These are phyloP conservation scores for Arvicanthis niloticus DNA, from an alignment of 2,113 vertebrate species.

Conservation along the genomic window DNA sequence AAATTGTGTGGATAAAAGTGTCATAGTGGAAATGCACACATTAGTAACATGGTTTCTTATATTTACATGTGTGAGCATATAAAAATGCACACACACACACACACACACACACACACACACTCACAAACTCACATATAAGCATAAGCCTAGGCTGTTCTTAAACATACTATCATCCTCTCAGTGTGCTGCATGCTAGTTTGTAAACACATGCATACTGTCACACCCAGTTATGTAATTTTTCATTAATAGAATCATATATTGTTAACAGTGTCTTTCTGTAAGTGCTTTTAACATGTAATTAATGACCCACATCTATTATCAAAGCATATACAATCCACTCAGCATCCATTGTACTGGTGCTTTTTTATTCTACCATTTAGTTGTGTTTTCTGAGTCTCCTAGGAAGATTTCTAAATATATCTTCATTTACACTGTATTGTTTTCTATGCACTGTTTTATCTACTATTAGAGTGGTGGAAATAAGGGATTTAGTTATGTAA, in stretches of 20 bases:
- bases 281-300: background rate
- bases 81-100: too few relatives aligned
- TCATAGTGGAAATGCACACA: background rate
- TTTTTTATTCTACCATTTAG: background rate
- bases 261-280: background rate
- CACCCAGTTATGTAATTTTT: background rate
- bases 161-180: background rate
- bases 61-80: background rate
- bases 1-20: background rate
- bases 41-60: background rate
- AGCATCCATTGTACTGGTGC: background rate
- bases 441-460: background rate
- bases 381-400: background rate
- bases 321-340: background rate
- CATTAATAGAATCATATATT: background rate
- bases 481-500: background rate
- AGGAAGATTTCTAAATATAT: background rate
- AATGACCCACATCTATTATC: background rate
- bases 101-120: too few relatives aligned
- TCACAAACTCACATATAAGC: too few relatives aligned
- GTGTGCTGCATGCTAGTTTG: background rate
- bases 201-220: too few relatives aligned
- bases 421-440: background rate
- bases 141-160: too few relatives aligned
- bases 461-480: background rate